These are phyloP conservation scores for Sebastes aleutianus DNA, from an alignment of 2,797 vertebrate species.

Conservation along the genomic window DNA sequence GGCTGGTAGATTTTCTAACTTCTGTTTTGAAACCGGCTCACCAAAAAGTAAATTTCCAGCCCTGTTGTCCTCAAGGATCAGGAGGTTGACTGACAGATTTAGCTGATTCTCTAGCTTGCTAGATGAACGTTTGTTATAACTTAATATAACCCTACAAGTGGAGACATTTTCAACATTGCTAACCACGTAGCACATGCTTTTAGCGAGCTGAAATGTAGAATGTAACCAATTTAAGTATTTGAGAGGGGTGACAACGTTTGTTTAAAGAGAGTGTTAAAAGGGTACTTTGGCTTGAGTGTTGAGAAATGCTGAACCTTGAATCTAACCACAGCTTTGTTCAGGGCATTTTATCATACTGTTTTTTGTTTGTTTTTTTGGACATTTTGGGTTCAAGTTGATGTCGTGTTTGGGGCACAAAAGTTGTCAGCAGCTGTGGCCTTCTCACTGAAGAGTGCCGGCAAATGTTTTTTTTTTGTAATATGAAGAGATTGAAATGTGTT, in stretches of 20 bases:
- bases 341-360: constrained; percentile 10
- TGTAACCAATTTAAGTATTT: constrained; percentile 39
- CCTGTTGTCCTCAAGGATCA: constrained; percentile 14
- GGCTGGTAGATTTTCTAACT: not conserved
- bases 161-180: constrained; percentile 30
- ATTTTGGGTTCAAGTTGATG: not conserved
- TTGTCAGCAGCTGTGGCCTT: constrained; percentile 2
- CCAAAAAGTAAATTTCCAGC: constrained; percentile 37
- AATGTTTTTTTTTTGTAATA: not conserved
- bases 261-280: constrained; percentile 23
- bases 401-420: not conserved
- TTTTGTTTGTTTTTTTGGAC: not conserved
- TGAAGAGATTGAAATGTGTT: not conserved
- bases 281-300: constrained; percentile 36
- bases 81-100: not conserved
- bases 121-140: constrained; percentile 5
- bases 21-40: not conserved
- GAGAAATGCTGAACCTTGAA: constrained; percentile 16
- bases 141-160: constrained; percentile 3
- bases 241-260: not conserved
- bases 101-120: constrained; percentile 11
- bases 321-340: constrained; percentile 18
- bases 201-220: constrained; percentile 52
- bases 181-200: constrained; percentile 34
- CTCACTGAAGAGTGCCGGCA: not conserved